phyloP scores from a whole-genome alignment of 2,888 invertebrate genomes.

The Lumbricus terrestris region DNA sequence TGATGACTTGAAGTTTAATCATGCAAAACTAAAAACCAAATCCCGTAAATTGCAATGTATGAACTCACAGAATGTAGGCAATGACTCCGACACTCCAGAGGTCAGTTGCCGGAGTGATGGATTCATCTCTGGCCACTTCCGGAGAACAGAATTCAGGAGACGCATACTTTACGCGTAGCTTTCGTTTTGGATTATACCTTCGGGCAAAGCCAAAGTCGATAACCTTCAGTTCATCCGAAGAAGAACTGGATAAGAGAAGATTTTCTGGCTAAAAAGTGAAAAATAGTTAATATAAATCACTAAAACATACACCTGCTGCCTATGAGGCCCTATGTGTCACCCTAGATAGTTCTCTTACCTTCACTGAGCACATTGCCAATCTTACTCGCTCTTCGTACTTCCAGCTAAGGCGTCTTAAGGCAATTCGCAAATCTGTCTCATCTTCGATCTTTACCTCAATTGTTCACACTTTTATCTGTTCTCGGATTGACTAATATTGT shows the following conservation, averaged over 20 bases:
- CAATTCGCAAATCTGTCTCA: too few relatives aligned
- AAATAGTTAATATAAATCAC: background rate
- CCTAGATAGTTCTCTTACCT: too few relatives aligned
- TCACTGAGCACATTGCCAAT: too few relatives aligned
- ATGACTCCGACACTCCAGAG: slow-evolving; percentile 56
- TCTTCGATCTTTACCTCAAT: too few relatives aligned
- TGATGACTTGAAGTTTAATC: background rate
- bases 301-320: background rate
- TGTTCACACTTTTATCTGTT: too few relatives aligned
- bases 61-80: slow-evolving; percentile 55
- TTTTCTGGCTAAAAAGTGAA: slow-evolving; percentile 75
- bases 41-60: background rate
- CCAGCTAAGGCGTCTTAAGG: too few relatives aligned
- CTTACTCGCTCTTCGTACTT: too few relatives aligned
- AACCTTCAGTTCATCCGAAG: slow-evolving; percentile 70
- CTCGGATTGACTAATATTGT: too few relatives aligned
- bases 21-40: background rate
- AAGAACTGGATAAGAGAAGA: slow-evolving; percentile 78
- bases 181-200: slow-evolving; percentile 36
- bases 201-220: slow-evolving; percentile 88
- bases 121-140: slow-evolving; percentile 82
- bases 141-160: slow-evolving; percentile 69
- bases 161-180: slow-evolving; percentile 49
- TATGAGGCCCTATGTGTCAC: too few relatives aligned
- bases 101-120: slow-evolving; percentile 76